Base-by-base conservation (phyloP, 92 coral and sea anemone genomes). In the Palythoa caribaeorum region DNA sequence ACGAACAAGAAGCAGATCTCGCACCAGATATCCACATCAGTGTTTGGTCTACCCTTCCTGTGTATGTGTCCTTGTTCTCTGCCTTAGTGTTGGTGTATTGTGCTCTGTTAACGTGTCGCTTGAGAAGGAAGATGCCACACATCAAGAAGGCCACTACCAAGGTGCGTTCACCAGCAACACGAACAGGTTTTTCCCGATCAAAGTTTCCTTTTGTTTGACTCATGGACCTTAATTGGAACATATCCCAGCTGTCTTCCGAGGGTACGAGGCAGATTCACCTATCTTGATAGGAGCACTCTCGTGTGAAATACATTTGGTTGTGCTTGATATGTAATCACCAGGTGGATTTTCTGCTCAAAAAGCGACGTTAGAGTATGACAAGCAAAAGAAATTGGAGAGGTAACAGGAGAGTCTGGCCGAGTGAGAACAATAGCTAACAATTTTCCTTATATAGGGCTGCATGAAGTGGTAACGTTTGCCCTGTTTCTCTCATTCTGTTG, bases 1-100 rank as follows among this genome's bases (percentile, higher is more conserved):
- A 87, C 12, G 98, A 95, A 76, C 91, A 93, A 35, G 98, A 97
- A 87, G 92, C 92, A 84, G 99, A 97, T 76, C 88, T 94, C 10
- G 78, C 85, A 12, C 87, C 95, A 38, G 95, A 93, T 1, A 92
- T 93, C 28, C 97, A 94, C 55, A 87, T 96, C 6, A 93, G 96
- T 6, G 91, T 97, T 7, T 74, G 92, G 85, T 97, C 92, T 90
- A 97, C 99, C 40, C 89, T 97, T 6, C 99, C 99, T 1, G 83
- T 97, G 79, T 97, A 95, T 80, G 91, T 95, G 75, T 96, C 98
- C 17, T 76, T 97, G 13, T 90, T 97, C 57, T 90, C 96, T 5
- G 93, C 93, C 17, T 87, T 97, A 73, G 89, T 97, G 20, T 76
- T 97, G 50, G 52, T 97, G 44, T 97, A 95, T 80, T 94, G 96